Base-by-base conservation (phyloP, 2,797 vertebrate genomes). In the Acipenser transmontanus region DNA sequence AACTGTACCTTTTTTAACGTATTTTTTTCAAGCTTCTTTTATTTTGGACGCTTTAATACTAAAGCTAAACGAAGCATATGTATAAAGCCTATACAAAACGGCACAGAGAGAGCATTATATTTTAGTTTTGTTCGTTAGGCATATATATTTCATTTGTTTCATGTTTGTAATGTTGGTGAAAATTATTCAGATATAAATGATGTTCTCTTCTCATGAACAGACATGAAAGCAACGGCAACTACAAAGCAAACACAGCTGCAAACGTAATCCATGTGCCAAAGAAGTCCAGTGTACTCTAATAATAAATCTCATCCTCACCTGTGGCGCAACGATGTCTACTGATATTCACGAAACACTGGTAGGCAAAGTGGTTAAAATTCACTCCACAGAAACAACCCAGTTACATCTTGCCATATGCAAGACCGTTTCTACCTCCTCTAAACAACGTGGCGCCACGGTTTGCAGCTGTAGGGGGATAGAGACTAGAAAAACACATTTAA, bases 361-460 rank as follows among this genome's bases (percentile, higher is more conserved):
- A 34, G 59, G 17, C 9, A n/a, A 51, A 17, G 17, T 48, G 10
- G 59, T 11, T 59, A 48, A 13, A 57, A 13, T 61, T 69, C 49
- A 49, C 13, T 62, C 11, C 14, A 47, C 67, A 1, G 65, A 0
- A 34, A 7, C 62, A 11, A n/a, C 47, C n/a, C 57, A 3, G 49
- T 62, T 34, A 13, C 68, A 62, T 13, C 68, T 64, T 65, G 17
- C 65, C 62, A 68, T 73, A 63, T 78, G 72, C 71, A 74, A 74
- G 71, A 69, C 62, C 68, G 79, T 71, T 68, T 73, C 74, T 59
- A 73, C 72, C 61, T 73, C 68, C 76, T 57, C 69, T 79, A 71
- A 76, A 70, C 81, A 88, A 85, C 75, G 86, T 85, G 88, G 88
- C 82, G 80, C 72, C 63, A 17, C 0, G 8, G 69, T 57, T 67